Conservation (phyloP, 2,797 vertebrate species). For the Nannoperca australis region DNA sequence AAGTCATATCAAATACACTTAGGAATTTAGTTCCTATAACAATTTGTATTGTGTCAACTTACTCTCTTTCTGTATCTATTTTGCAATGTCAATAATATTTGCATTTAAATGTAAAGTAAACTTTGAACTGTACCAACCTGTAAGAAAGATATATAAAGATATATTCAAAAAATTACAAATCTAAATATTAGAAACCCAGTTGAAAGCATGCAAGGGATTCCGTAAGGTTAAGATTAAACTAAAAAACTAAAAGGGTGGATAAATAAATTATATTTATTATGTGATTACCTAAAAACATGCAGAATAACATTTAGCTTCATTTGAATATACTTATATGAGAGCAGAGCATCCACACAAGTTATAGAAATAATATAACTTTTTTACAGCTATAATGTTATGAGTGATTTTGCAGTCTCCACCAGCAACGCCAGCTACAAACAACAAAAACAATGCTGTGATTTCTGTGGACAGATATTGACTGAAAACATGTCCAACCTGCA, state of each 20-base stretch:
- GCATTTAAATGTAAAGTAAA: background rate
- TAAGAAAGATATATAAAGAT: background rate
- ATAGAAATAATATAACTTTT: background rate
- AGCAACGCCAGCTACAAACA: background rate
- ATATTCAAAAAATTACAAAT: background rate
- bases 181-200: background rate
- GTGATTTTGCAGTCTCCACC: constrained; percentile 1
- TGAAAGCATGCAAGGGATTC: background rate
- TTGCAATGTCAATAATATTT: background rate
- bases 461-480: background rate
- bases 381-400: too few species aligned
- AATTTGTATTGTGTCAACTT: background rate
- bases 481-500: background rate
- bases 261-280: background rate
- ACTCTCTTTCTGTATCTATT: background rate
- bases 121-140: background rate
- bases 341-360: background rate
- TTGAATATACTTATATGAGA: background rate
- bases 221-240: background rate
- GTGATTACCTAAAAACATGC: background rate
- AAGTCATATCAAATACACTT: background rate
- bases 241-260: background rate
- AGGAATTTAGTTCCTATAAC: background rate
- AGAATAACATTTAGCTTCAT: background rate
- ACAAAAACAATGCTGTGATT: background rate